Evolutionary conservation across 2,113 vertebrate genomes (phyloP), one percentile per base, ranked within the genome.

Genomic region (Thomomys bottae): DNA sequence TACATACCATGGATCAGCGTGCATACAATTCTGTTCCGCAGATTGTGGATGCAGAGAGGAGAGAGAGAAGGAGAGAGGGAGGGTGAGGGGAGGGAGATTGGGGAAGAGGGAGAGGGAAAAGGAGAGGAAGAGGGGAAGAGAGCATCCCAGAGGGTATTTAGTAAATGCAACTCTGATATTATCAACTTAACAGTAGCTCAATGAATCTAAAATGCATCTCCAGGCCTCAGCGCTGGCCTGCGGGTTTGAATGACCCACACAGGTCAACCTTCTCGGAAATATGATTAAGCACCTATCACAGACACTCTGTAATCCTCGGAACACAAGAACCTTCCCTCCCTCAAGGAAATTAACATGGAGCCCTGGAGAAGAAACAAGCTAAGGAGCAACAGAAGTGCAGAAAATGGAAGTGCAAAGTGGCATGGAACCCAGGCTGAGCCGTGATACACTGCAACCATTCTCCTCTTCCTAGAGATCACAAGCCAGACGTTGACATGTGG

Each of bases 341-440:
- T 67, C 15, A 11, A 67, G 36, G 67, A 92, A 77, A 72, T 4
- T 10, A 75, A 26, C 32, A 20, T 9, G 23, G 4, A 36, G 2
- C 23, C 6, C 0, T 32, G 23, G 28, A 7, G 71, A 70, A n/a
- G 57, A 73, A 28, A 21, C n/a, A 40, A 75, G 54, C 28, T 14
- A 24, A 71, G 72, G 61, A 30, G 38, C 57, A 30, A 7, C 5
- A 14, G 32, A 66, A 21, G 18, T 21, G 2, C 5, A 36, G 30
- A 2, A 8, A 63, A 4, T 14, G 1, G 66, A 21, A 70, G 4
- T 5, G 0, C 6, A 64, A 49, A 40, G 17, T 7, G 20, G 7
- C 14, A 28, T 0, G 45, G 45, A 45, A 28, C 3, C 10, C 40
- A 28, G 32, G 5, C 12, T 70, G 15, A 21, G 4, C 84, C 38